Evolutionary conservation across 2,113 vertebrate genomes (phyloP), one percentile per base, ranked within the genome.

Genomic region (Ammodytes dubius): DNA sequence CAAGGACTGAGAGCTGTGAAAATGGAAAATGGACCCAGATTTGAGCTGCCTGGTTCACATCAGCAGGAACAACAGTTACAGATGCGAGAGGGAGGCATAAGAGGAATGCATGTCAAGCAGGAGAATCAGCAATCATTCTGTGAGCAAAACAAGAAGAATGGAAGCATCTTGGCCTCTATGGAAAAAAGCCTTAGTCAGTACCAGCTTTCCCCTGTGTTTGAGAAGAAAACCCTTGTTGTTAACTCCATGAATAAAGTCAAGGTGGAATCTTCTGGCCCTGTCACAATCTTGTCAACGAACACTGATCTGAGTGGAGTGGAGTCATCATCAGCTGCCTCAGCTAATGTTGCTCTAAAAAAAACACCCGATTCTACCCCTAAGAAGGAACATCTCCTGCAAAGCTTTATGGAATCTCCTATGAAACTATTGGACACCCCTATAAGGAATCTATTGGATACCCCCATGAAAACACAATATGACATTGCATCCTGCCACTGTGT

Each of bases 391-490:
- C 95, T 96, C 81, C 92, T 99, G 73, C 96, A 96, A 91, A 93
- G 93, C 92, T 98, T 98, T 93, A 90, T 98, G 93, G 97, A 99
- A n/a, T 98, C 97, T 89, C 98, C 98, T 91, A 95, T 97, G 87
- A 98, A 97, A 92, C 91, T 99, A 86, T 83, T 99, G 85, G 96
- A 99, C 82, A 97, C 97, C 74, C 97, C 98, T 79, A 93, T 97
- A 90, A 99, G 97, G 94, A 99, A 97, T 91, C 93, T 99, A 79
- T 88, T 99, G 88, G 97, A 99, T 87, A 97, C 97, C 74, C 96
- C 97, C 77, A 86, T 97, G 91, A 99, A 99, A 96, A 99, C 97
- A 70, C 98, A 99, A 46, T 99, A 98, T 88, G 98, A 99, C 86
- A 98, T 99, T 85, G 96, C 98, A 77, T 96, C 97, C 46, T 99